phyloP scores from a whole-genome alignment of 2,113 vertebrate genomes.

The Tachysurus fulvidraco region DNA sequence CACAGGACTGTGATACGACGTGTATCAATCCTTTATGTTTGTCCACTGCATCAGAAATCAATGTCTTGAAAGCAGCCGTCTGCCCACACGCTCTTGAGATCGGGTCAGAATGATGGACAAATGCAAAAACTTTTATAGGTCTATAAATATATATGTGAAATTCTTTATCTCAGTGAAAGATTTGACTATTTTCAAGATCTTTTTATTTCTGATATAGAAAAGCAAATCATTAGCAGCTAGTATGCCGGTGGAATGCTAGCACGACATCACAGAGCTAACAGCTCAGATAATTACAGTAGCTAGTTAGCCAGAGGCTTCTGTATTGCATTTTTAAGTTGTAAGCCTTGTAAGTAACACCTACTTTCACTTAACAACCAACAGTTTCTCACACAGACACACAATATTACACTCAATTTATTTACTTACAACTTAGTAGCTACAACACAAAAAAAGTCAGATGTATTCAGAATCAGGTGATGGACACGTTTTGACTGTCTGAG shows the following conservation, averaged over 20 bases:
- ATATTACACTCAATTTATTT: not conserved
- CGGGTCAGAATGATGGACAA: not conserved
- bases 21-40: constrained; percentile 34
- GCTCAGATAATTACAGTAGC: not conserved
- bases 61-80: constrained; percentile 26
- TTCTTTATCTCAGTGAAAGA: not conserved
- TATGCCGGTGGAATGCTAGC: too few species aligned
- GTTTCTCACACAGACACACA: not conserved
- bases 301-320: not conserved
- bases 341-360: not conserved
- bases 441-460: not conserved
- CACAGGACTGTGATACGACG: not conserved
- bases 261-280: not conserved
- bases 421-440: not conserved
- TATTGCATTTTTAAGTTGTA: not conserved
- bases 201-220: not conserved
- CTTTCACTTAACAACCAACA: not conserved
- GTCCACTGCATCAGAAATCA: constrained; percentile 33
- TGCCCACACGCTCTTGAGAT: constrained; percentile 14
- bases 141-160: not conserved
- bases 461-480: not conserved
- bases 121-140: not conserved
- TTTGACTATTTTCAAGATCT: not conserved
- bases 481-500: not conserved
- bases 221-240: not conserved